Conservation (phyloP, 2,113 vertebrate species). For the Oxyura jamaicensis region DNA sequence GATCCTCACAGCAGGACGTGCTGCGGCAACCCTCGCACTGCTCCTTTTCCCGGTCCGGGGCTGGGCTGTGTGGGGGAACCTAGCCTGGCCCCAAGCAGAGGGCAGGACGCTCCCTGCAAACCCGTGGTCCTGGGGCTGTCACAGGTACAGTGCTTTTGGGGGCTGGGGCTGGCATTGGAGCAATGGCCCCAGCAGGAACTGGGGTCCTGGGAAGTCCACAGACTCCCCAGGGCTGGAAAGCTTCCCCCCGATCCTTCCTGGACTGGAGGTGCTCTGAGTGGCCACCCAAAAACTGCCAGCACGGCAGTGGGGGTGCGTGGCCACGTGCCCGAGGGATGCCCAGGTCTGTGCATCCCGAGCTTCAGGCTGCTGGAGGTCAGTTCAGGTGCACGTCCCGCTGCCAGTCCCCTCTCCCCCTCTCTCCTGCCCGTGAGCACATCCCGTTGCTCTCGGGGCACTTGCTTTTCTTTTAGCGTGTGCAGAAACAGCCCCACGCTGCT, state of each 20-base stretch:
- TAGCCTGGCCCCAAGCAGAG: not conserved
- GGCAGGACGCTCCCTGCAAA: not conserved
- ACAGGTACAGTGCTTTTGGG: rapidly evolving
- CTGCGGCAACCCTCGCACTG: rapidly evolving
- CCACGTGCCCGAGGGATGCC: not conserved
- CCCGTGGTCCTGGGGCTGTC: rapidly evolving
- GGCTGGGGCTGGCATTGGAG: not conserved
- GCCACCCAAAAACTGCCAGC: not conserved
- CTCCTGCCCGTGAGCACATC: rapidly evolving
- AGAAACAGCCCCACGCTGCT: not conserved
- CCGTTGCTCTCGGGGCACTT: not conserved
- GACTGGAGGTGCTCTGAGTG: not conserved
- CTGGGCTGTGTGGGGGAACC: not conserved
- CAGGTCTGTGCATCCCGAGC: not conserved
- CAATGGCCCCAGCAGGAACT: not conserved
- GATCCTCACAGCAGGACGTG: rapidly evolving
- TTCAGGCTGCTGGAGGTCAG: not conserved
- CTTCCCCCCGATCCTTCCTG: not conserved
- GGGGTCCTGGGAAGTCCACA: not conserved
- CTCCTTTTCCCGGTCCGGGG: not conserved
- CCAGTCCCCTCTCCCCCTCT: too few species aligned
- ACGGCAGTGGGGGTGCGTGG: not conserved
- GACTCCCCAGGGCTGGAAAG: not conserved
- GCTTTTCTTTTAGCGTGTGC: not conserved
- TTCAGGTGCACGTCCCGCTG: rapidly evolving